Conservation (phyloP, 2,797 vertebrate species). For the Falco berigora region DNA sequence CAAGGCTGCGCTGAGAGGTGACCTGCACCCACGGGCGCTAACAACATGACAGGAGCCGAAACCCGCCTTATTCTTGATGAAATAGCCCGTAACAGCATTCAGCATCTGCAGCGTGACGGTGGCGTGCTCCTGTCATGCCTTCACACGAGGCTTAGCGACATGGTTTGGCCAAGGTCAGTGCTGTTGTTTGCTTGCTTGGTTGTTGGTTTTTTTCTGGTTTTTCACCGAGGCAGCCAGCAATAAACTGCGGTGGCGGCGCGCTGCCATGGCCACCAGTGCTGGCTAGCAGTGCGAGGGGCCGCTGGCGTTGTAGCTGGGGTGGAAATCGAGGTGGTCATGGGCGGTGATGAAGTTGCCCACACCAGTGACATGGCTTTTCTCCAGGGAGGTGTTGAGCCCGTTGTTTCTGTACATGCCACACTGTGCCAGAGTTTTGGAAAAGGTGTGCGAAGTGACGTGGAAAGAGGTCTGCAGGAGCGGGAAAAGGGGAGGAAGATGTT, state of each 20-base stretch:
- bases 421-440: constrained; percentile 59
- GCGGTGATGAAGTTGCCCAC: constrained; percentile 58
- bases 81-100: background rate
- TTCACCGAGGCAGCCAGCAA: background rate
- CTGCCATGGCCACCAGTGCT: fast-evolving
- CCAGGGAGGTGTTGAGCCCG: constrained; percentile 73
- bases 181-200: background rate
- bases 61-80: background rate
- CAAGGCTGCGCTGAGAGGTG: background rate
- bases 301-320: constrained; percentile 62
- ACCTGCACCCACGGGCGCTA: background rate
- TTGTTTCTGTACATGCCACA: constrained; percentile 73
- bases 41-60: too few relatives aligned
- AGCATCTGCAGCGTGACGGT: fast-evolving
- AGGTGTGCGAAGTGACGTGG: constrained; percentile 43
- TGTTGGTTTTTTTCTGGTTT: too few relatives aligned
- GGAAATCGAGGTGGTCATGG: constrained; percentile 63
- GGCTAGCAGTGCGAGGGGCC: constrained; percentile 60
- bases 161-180: background rate
- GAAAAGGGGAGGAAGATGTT: background rate
- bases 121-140: background rate
- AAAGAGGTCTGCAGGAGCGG: constrained; percentile 71
- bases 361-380: constrained; percentile 73
- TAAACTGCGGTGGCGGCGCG: fast-evolving
- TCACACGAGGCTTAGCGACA: background rate